phyloP scores from a whole-genome alignment of 1,140 invertebrate species.

The Drosophila funebris region DNA sequence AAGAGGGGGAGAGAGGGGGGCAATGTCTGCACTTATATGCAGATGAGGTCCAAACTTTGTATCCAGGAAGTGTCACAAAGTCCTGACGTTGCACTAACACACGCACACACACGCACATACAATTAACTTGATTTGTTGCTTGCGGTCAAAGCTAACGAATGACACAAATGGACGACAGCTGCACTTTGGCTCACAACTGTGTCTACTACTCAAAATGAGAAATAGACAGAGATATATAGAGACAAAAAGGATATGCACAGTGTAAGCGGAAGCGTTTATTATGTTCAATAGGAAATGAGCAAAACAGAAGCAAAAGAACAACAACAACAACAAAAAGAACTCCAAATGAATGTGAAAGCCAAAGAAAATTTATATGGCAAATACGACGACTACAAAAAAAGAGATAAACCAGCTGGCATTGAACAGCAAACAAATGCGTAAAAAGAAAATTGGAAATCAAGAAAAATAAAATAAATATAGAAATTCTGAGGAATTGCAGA shows the following conservation, averaged over 20 bases:
- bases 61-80: conserved; percentile 66
- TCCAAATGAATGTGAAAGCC: not conserved
- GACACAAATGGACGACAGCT: conserved; percentile 35
- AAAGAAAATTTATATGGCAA: not conserved
- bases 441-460: not conserved
- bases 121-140: conserved; percentile 75
- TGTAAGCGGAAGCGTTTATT: conserved; percentile 29
- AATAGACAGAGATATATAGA: not conserved
- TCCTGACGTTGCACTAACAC: conserved; percentile 25
- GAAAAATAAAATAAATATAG: too few relatives aligned
- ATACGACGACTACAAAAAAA: not conserved
- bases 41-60: conserved; percentile 54
- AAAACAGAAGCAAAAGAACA: not conserved
- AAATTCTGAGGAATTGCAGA: too few relatives aligned
- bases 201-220: not conserved
- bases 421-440: not conserved
- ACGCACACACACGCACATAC: conserved; percentile 35
- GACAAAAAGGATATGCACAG: conserved; percentile 10
- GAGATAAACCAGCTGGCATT: not conserved
- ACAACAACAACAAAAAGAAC: not conserved
- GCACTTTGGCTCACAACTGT: conserved; percentile 26
- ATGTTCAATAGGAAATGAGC: conserved; percentile 30
- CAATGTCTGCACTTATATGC: conserved; percentile 39
- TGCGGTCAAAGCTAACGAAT: conserved; percentile 73
- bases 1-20: not conserved